A percentile compares a stretch with the other conserved stretches of the same genome.
Conservation (phyloP, 2,888 invertebrate genomes). For the Andrena marginata region DNA sequence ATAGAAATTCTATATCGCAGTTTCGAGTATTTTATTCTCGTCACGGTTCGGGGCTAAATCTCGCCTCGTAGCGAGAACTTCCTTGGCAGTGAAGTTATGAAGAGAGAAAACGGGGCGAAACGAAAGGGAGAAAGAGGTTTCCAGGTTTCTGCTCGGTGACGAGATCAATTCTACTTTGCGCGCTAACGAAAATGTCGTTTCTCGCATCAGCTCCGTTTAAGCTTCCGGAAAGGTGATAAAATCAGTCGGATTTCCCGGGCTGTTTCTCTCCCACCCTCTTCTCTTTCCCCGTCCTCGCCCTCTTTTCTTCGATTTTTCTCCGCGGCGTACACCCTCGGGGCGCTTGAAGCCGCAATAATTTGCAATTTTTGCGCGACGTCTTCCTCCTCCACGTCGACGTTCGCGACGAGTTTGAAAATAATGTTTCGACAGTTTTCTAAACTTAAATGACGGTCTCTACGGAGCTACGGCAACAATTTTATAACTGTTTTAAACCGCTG, state of each 20-base stretch:
- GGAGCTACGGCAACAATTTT: neutral
- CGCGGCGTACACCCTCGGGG: slow-evolving; percentile 18
- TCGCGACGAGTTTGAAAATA: slow-evolving; percentile 36
- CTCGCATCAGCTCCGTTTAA: slow-evolving; percentile 74
- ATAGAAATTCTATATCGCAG: too few species aligned
- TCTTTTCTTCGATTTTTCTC: slow-evolving; percentile 30
- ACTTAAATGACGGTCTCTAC: slow-evolving; percentile 22
- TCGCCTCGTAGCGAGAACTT: neutral
- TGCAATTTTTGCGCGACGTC: slow-evolving; percentile 39
- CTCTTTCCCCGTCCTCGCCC: too few species aligned
- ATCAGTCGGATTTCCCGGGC: slow-evolving; percentile 51
- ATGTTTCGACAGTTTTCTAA: slow-evolving; percentile 37
- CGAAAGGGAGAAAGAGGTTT: neutral
- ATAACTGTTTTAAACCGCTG: neutral
- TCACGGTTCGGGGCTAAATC: neutral
- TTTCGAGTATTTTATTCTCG: neutral
- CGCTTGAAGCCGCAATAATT: slow-evolving; percentile 49
- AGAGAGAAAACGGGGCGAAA: neutral
- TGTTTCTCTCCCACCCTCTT: slow-evolving; percentile 4
- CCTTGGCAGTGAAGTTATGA: neutral
- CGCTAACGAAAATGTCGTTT: slow-evolving; percentile 73
- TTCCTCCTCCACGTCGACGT: neutral
- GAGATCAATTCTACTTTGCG: slow-evolving; percentile 62
- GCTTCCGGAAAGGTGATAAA: slow-evolving; percentile 69
- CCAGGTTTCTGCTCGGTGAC: slow-evolving; percentile 65